Evolutionary conservation across 2,888 invertebrate genomes (phyloP).

Genomic region (Sarcophaga rosellei): DNA sequence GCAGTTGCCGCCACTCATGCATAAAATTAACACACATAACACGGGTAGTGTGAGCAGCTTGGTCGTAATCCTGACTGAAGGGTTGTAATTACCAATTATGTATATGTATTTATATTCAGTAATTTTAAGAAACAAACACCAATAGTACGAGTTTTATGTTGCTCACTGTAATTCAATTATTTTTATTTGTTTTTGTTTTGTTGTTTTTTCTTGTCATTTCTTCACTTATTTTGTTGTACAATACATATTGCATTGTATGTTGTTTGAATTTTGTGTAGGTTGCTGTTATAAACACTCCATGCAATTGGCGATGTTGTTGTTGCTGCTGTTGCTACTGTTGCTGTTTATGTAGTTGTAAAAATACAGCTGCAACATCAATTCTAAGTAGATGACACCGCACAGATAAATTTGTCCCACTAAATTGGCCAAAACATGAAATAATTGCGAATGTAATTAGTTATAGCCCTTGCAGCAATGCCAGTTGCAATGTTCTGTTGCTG

Average conservation of each 20-base stretch:
- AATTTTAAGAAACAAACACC: too few relatives aligned
- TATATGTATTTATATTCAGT: too few relatives aligned
- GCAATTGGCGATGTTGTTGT: too few relatives aligned
- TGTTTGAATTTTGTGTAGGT: slow-evolving; percentile 69
- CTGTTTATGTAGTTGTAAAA: slow-evolving; percentile 59
- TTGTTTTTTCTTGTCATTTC: background rate
- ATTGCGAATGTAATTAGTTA: slow-evolving; percentile 82
- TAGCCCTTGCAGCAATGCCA: slow-evolving; percentile 73
- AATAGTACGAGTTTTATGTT: background rate
- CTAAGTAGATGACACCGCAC: slow-evolving; percentile 81
- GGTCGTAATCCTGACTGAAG: too few relatives aligned
- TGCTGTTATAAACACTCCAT: slow-evolving; percentile 47
- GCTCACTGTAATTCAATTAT: slow-evolving; percentile 44
- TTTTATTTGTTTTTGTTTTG: background rate
- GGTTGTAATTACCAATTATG: too few relatives aligned
- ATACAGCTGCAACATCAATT: slow-evolving; percentile 77
- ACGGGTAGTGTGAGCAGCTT: too few relatives aligned
- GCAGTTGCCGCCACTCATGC: too few relatives aligned
- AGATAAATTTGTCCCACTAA: slow-evolving; percentile 82
- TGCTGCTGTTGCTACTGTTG: slow-evolving; percentile 31
- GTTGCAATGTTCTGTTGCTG: background rate
- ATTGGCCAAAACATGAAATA: slow-evolving; percentile 82
- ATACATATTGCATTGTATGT: slow-evolving; percentile 71
- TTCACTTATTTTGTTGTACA: background rate
- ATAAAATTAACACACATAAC: too few relatives aligned